Conservation (phyloP, 2,113 vertebrate genomes). For the Eulemur macaco region DNA sequence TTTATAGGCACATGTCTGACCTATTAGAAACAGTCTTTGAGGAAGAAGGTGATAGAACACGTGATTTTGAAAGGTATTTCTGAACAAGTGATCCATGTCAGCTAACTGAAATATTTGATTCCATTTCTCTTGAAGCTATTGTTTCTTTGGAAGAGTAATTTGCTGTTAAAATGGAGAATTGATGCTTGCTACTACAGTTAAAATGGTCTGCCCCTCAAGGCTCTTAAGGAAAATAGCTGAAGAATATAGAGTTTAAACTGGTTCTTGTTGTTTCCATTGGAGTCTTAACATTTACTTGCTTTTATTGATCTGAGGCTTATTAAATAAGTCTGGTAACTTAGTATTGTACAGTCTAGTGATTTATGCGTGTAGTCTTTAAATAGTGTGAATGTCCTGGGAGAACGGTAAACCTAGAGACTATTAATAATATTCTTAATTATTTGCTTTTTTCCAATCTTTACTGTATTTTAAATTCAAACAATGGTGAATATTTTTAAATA, state of each 20-base stretch:
- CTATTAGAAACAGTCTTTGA: background rate
- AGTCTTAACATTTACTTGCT: background rate
- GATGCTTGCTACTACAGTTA: background rate
- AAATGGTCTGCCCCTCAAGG: background rate
- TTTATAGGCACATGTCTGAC: background rate
- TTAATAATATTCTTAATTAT: background rate
- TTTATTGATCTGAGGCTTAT: slow-evolving; percentile 41
- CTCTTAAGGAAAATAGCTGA: background rate
- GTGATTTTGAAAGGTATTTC: background rate
- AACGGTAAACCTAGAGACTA: background rate
- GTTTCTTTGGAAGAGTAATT: slow-evolving; percentile 17
- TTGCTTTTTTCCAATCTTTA: background rate
- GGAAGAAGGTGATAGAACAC: background rate
- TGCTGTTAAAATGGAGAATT: background rate
- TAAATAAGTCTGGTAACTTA: background rate
- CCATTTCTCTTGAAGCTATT: background rate
- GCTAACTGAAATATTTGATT: background rate
- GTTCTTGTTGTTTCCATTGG: background rate
- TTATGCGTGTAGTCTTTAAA: slow-evolving; percentile 1
- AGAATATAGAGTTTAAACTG: background rate
- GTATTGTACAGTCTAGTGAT: background rate
- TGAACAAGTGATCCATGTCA: background rate
- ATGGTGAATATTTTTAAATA: background rate
- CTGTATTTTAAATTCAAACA: background rate
- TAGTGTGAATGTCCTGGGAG: background rate